Evolutionary conservation across 2,888 invertebrate genomes (phyloP), one percentile per base, ranked within the genome.

Genomic region (Trichogramma evanescens): DNA sequence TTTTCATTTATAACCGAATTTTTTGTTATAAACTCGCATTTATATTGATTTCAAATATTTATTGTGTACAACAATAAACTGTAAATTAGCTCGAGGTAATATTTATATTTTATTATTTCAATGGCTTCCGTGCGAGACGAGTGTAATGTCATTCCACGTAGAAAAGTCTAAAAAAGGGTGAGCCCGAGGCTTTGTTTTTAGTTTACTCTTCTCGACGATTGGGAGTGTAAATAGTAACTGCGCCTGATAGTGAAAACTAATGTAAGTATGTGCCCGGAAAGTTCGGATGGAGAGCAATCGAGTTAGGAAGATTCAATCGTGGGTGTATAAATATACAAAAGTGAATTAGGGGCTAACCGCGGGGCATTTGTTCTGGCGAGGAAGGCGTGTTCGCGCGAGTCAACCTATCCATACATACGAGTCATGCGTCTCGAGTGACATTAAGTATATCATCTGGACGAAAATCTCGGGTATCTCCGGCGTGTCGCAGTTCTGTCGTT

Each of bases 271-370:
- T 26, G 26, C 26, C 26, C 26, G 3, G 26, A 26, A 26, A 26
- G 26, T 26, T 26, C 26, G 50, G 52, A 13, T 44, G 50, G 41
- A 52, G 38, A 59, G 61, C 72, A 74, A 77, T 77, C 69, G 70
- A 73, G 71, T 77, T 74, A 73, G 67, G 66, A 72, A 72, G 70
- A 75, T 75, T 74, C 71, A 69, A 75, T 75, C 71, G 68, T 26
- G 26, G 62, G 68, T 66, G 68, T 68, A 65, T 67, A 76, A 76
- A 77, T 69, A 76, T 65, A 63, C 26, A 26, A 26, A 26, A 26
- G 26, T 26, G 26, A 26, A 26, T 26, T 26, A 26, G 26, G 26
- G 26, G 26, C 26, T 26, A 26, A 26, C 26, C 26, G 26, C 26
- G 26, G 26, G 26, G 26, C 26, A 26, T 26, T 26, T 26, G 26